phyloP scores from a whole-genome alignment of 2,113 vertebrate genomes.

The Felis chaus region DNA sequence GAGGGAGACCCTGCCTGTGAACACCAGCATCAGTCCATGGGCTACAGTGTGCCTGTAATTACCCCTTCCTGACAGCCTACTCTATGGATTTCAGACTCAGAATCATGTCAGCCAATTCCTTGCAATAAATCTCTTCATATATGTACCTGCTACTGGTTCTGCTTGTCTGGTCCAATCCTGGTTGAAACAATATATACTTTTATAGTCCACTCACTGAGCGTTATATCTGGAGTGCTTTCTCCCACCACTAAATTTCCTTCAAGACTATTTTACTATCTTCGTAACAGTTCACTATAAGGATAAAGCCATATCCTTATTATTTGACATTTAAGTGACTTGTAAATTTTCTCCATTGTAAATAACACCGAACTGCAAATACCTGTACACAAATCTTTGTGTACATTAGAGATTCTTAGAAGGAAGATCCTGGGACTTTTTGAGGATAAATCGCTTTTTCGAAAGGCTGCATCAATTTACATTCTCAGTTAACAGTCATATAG shows the following conservation, averaged over 20 bases:
- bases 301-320: not conserved
- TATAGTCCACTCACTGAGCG: not conserved
- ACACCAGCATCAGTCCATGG: accelerated
- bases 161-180: not conserved
- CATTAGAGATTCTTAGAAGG: not conserved
- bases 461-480: not conserved
- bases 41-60: not conserved
- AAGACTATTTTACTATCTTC: not conserved
- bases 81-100: not conserved
- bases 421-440: not conserved
- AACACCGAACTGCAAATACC: not conserved
- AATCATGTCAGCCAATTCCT: not conserved
- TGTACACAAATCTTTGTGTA: not conserved
- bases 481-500: not conserved
- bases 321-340: not conserved
- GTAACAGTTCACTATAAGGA: not conserved
- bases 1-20: not conserved
- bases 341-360: not conserved
- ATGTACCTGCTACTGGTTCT: not conserved
- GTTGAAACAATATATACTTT: not conserved
- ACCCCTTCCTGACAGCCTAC: not conserved
- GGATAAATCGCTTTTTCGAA: not conserved
- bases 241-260: not conserved
- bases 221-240: not conserved
- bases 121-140: not conserved